Percentiles rank a stretch among this genome's conserved stretches.
Evolutionary conservation across 2,888 invertebrate species (phyloP).

Genomic region (Plusia festucae): DNA sequence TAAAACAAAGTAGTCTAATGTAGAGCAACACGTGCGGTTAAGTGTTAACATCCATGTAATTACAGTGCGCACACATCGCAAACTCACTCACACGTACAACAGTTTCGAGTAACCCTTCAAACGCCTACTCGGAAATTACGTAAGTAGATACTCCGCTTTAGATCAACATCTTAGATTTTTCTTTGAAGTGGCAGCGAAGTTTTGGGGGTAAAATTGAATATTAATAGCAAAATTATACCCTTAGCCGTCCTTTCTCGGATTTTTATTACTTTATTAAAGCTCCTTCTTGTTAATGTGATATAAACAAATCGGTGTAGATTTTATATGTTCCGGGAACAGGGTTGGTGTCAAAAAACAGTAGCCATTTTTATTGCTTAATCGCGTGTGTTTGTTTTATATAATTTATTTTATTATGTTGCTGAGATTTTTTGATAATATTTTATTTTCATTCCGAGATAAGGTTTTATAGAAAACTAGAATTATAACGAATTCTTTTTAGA

Average conservation of each 20-base stretch:
- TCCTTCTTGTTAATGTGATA: conserved; percentile 82
- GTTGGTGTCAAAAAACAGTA: conserved; percentile 87
- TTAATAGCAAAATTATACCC: conserved; percentile 88
- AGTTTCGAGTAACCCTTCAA: conserved; percentile 72
- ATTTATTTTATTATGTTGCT: conserved; percentile 66
- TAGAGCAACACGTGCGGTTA: conserved; percentile 54
- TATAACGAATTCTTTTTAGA: not conserved
- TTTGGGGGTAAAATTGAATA: conserved; percentile 88
- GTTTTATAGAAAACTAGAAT: not conserved
- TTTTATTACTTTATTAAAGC: conserved; percentile 88
- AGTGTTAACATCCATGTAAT: conserved; percentile 63
- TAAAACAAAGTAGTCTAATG: conserved; percentile 22
- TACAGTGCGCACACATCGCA: conserved; percentile 54
- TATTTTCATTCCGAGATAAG: not conserved
- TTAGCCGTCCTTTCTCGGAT: conserved; percentile 72
- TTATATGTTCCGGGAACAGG: conserved; percentile 83
- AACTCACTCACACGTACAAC: conserved; percentile 60
- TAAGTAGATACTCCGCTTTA: conserved; percentile 78
- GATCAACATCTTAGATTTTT: conserved; percentile 86
- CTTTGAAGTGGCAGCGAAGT: conserved; percentile 83
- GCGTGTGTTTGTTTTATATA: conserved; percentile 76
- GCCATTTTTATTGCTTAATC: conserved; percentile 86
- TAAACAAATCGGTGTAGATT: conserved; percentile 84
- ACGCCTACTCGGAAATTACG: conserved; percentile 79
- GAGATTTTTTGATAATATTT: conserved; percentile 16